Percentiles rank a stretch among this genome's conserved stretches.
These are phyloP conservation scores for Cremastinae sp. DNA, from an alignment of 2,888 invertebrate genomes.

Conservation along the genomic window DNA sequence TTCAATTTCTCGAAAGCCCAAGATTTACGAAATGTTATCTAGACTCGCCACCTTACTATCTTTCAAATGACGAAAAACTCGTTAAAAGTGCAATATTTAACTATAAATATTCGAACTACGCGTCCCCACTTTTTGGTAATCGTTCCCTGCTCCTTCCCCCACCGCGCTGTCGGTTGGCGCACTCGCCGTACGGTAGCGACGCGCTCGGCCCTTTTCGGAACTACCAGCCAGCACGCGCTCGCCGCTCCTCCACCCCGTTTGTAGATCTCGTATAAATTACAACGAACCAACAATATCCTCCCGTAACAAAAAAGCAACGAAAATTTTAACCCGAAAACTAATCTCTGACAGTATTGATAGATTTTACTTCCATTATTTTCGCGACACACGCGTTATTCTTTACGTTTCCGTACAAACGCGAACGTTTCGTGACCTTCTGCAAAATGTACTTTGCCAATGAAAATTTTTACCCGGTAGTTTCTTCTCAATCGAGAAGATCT, in stretches of 20 bases:
- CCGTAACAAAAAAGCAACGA: neutral
- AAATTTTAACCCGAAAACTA: neutral
- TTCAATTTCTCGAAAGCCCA: constrained; percentile 14
- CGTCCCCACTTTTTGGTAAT: constrained; percentile 22
- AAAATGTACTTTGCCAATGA: constrained; percentile 10
- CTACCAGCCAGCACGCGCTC: constrained; percentile 3
- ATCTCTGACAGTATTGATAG: too few species aligned
- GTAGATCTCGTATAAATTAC: neutral
- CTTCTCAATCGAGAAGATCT: neutral
- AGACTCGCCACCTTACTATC: neutral
- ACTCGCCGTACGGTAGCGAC: constrained; percentile 27
- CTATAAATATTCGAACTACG: constrained; percentile 19
- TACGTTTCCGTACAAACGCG: neutral
- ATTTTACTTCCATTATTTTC: neutral
- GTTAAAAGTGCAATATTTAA: constrained; percentile 13
- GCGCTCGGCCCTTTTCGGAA: constrained; percentile 22
- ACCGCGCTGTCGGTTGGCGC: constrained; percentile 1
- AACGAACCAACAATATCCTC: neutral
- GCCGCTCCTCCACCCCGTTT: neutral
- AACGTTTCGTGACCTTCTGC: constrained; percentile 12
- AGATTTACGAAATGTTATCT: constrained; percentile 11
- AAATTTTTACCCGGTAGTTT: constrained; percentile 7
- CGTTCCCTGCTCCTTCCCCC: constrained; percentile 24
- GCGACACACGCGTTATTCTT: neutral
- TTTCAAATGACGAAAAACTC: constrained; percentile 13